Evolutionary conservation across 2,113 vertebrate genomes (phyloP).

Genomic region (Polypterus senegalus): DNA sequence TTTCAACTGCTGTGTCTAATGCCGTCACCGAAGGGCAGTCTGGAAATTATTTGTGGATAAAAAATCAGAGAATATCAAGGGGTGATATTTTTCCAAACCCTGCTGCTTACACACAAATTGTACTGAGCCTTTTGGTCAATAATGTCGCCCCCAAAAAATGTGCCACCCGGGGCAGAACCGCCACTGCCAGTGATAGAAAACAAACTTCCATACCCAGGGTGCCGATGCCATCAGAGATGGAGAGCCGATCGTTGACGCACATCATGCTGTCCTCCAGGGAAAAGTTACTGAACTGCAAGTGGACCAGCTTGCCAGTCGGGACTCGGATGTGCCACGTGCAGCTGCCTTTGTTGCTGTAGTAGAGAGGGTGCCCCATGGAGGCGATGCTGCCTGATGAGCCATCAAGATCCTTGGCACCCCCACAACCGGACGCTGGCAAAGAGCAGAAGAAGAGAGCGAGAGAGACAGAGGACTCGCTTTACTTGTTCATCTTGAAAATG

Average conservation of each 20-base stretch:
- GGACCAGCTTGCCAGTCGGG: slow-evolving; percentile 39
- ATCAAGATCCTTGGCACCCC: slow-evolving; percentile 36
- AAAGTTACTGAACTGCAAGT: slow-evolving; percentile 45
- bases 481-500: too few relatives aligned
- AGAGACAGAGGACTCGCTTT: too few relatives aligned
- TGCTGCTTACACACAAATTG: too few relatives aligned
- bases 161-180: too few relatives aligned
- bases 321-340: slow-evolving; percentile 51
- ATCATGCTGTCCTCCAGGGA: slow-evolving; percentile 47
- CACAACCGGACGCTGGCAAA: slow-evolving; percentile 44
- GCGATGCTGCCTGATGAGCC: slow-evolving; percentile 32
- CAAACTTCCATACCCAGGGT: slow-evolving; percentile 34
- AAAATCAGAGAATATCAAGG: too few relatives aligned
- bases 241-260: slow-evolving; percentile 46
- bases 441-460: too few relatives aligned
- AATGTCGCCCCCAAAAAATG: too few relatives aligned
- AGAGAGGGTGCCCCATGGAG: slow-evolving; percentile 39
- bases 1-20: too few relatives aligned
- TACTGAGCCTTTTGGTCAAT: too few relatives aligned
- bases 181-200: background rate
- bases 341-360: slow-evolving; percentile 41
- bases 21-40: too few relatives aligned
- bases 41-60: too few relatives aligned
- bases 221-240: slow-evolving; percentile 35
- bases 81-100: too few relatives aligned